Evolutionary conservation across 2,113 vertebrate species (phyloP).

Genomic region (Phodopus roborovskii): DNA sequence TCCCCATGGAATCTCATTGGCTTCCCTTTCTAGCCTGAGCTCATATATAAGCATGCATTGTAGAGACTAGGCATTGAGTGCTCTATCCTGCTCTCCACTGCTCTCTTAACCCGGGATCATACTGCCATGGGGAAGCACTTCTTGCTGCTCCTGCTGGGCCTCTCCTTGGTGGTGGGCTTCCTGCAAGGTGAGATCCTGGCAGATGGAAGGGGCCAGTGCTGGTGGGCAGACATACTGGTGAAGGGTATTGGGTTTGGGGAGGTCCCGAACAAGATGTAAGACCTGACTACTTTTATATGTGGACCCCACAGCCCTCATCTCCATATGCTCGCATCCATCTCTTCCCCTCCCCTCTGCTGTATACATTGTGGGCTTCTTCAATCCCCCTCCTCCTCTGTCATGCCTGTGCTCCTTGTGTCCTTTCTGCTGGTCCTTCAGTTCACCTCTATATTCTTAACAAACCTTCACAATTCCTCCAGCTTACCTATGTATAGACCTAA

Average conservation of each 20-base stretch:
- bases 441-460: not conserved
- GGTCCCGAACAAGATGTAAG: not conserved
- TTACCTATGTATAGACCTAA: not conserved
- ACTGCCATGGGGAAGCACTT: not conserved
- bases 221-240: not conserved
- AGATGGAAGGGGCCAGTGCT: not conserved
- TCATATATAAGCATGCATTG: not conserved
- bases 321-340: not conserved
- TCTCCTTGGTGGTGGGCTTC: not conserved
- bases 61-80: not conserved
- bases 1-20: not conserved
- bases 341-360: not conserved
- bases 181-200: not conserved
- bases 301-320: not conserved
- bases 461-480: not conserved
- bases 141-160: not conserved
- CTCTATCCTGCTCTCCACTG: not conserved
- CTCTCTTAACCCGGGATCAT: not conserved
- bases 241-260: not conserved
- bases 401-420: not conserved
- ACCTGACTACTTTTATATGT: not conserved
- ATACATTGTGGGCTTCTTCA: not conserved
- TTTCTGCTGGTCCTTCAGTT: not conserved
- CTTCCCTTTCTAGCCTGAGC: not conserved
- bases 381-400: not conserved